These are phyloP conservation scores for Lagopus muta DNA, from an alignment of 2,113 vertebrate genomes.

Conservation along the genomic window DNA sequence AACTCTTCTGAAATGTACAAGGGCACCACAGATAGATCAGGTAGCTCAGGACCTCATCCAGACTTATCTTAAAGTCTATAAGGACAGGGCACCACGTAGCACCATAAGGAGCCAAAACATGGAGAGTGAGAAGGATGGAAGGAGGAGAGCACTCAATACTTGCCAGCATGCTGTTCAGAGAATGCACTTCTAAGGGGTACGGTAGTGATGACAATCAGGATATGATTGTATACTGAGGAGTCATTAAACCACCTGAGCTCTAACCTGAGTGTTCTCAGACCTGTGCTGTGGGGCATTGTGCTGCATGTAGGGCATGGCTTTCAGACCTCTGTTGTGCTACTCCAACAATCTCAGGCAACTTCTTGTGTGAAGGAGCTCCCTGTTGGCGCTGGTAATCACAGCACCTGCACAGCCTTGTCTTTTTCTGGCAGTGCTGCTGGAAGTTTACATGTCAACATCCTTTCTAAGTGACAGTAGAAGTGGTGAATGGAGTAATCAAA, in stretches of 20 bases:
- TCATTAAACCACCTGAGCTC: no score
- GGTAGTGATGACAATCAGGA: background rate
- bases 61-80: no score
- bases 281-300: background rate
- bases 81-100: no score
- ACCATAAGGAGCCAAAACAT: background rate
- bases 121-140: background rate
- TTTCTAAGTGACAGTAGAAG: background rate
- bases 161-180: background rate
- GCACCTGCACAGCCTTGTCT: background rate
- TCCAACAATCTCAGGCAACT: background rate
- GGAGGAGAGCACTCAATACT: background rate
- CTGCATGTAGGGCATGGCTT: fast-evolving
- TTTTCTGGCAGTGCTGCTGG: background rate
- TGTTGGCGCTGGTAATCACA: no score
- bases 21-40: no score
- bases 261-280: background rate
- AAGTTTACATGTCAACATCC: background rate
- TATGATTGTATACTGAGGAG: background rate
- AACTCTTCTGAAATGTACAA: no score
- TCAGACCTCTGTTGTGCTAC: background rate
- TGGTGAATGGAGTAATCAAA: background rate
- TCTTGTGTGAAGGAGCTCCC: no score
- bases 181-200: background rate
- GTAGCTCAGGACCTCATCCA: no score